phyloP scores from a whole-genome alignment of 2,888 invertebrate species.

The Xestia sexstrigata region DNA sequence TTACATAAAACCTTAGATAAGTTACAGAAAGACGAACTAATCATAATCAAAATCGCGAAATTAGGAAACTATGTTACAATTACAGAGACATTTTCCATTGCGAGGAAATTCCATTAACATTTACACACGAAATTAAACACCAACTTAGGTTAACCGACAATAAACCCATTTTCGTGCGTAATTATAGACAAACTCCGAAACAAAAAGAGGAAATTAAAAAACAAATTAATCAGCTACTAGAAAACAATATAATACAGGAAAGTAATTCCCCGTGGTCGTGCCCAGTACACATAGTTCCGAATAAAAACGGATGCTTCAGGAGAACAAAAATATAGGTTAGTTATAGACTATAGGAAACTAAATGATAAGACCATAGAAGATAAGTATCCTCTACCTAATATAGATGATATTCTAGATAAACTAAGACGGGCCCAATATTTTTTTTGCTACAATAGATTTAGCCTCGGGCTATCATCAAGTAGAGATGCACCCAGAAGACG shows the following conservation, averaged over 20 bases:
- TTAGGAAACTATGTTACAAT: constrained; percentile 64
- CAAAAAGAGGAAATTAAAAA: constrained; percentile 23
- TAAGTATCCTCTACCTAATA: background rate
- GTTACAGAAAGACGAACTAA: constrained; percentile 34
- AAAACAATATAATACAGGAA: constrained; percentile 40
- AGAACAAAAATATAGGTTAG: constrained; percentile 10
- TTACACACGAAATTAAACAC: constrained; percentile 70
- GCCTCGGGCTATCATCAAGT: constrained; percentile 6
- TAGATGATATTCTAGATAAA: constrained; percentile 6
- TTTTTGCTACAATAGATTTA: background rate
- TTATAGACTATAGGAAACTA: constrained; percentile 6
- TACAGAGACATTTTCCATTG: constrained; percentile 72
- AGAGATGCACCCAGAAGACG: background rate
- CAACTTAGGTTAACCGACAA: constrained; percentile 66
- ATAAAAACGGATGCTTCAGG: background rate
- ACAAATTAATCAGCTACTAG: constrained; percentile 9
- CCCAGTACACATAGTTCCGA: background rate
- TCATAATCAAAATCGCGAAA: constrained; percentile 66
- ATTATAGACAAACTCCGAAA: constrained; percentile 43
- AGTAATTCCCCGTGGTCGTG: constrained; percentile 8
- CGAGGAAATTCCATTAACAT: constrained; percentile 68
- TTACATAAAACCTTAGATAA: background rate
- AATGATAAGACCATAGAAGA: constrained; percentile 1
- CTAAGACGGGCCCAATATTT: background rate
- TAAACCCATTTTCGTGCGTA: constrained; percentile 59